Percentiles rank a stretch among this genome's conserved stretches.
phyloP scores from a whole-genome alignment of 2,113 vertebrate genomes.

The Rhodinocichla rosea region DNA sequence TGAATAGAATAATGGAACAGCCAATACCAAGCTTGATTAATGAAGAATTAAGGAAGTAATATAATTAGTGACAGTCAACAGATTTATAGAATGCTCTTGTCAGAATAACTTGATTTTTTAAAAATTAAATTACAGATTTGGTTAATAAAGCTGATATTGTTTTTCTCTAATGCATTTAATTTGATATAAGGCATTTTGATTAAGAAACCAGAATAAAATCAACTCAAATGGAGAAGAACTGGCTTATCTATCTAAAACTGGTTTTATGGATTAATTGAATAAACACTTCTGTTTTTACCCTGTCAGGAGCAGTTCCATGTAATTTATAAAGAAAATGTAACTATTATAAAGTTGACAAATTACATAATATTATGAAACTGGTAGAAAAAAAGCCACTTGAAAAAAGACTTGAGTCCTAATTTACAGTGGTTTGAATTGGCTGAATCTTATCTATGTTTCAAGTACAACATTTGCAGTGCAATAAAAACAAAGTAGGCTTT shows the following conservation, averaged over 20 bases:
- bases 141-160: conserved; percentile 35
- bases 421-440: background rate
- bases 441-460: background rate
- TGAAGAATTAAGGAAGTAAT: conserved; percentile 32
- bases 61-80: conserved; percentile 32
- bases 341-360: background rate
- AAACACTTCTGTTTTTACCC: background rate
- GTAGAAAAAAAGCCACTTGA: background rate
- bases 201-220: conserved; percentile 33
- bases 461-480: background rate
- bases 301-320: background rate
- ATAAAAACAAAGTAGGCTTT: background rate
- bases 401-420: background rate
- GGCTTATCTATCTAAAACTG: background rate
- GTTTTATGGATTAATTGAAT: background rate
- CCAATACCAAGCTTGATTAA: conserved; percentile 15
- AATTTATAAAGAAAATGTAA: background rate
- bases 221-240: conserved; percentile 9
- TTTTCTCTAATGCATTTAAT: conserved; percentile 46
- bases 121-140: conserved; percentile 47
- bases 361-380: background rate
- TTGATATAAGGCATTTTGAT: conserved; percentile 41
- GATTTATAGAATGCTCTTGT: conserved; percentile 41
- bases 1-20: conserved; percentile 1
- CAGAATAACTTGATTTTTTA: conserved; percentile 40